phyloP scores from a whole-genome alignment of 1,140 invertebrate species.

The Papilio polytes region DNA sequence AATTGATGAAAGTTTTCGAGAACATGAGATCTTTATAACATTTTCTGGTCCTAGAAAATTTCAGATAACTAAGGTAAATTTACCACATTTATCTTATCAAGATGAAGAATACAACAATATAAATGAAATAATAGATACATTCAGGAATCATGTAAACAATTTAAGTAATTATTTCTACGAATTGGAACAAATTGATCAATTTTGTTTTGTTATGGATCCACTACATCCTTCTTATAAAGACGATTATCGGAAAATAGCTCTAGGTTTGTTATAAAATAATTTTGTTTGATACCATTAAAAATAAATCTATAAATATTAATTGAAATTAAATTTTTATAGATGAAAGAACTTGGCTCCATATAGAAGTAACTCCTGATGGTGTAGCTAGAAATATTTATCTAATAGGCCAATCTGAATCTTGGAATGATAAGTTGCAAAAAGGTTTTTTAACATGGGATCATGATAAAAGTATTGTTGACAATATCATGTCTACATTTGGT shows the following conservation, averaged over 20 bases:
- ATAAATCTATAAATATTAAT: not conserved
- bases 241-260: slow-evolving; percentile 64
- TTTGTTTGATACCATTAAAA: slow-evolving; percentile 19
- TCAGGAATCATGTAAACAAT: slow-evolving; percentile 53
- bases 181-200: slow-evolving; percentile 63
- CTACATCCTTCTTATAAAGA: slow-evolving; percentile 63
- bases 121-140: slow-evolving; percentile 55
- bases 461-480: slow-evolving; percentile 71
- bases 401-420: slow-evolving; percentile 58
- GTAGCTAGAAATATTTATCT: slow-evolving; percentile 65
- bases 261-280: slow-evolving; percentile 52
- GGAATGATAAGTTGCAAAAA: slow-evolving; percentile 62
- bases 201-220: slow-evolving; percentile 67
- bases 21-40: slow-evolving; percentile 60
- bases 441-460: slow-evolving; percentile 70
- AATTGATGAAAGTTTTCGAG: slow-evolving; percentile 50
- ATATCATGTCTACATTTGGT: slow-evolving; percentile 68
- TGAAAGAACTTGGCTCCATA: slow-evolving; percentile 67
- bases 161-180: slow-evolving; percentile 64
- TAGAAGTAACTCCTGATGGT: slow-evolving; percentile 67
- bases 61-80: slow-evolving; percentile 47
- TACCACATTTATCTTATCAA: slow-evolving; percentile 58
- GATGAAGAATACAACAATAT: slow-evolving; percentile 59
- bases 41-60: slow-evolving; percentile 59
- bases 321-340: slow-evolving; percentile 50